These are phyloP conservation scores for Cyclargus thomasi DNA, from an alignment of 1,140 invertebrate genomes.

Conservation along the genomic window DNA sequence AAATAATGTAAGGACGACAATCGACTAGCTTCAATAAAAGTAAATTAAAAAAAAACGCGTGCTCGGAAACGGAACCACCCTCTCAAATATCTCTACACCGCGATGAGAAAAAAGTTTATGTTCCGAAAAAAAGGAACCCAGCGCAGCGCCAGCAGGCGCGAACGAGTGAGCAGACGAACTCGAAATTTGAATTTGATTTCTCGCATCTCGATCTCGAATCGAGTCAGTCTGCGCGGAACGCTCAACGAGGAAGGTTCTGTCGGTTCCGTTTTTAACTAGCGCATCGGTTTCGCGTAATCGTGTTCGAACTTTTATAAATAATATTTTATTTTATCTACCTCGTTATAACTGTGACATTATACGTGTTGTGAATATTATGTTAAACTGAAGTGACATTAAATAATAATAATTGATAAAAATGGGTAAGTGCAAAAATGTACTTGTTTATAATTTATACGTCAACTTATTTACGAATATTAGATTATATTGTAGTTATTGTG, in stretches of 20 bases:
- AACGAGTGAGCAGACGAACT: slow-evolving; percentile 16
- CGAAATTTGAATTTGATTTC: slow-evolving; percentile 15
- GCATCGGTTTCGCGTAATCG: slow-evolving; percentile 49
- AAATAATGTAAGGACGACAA: too few relatives aligned
- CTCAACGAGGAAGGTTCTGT: slow-evolving; percentile 37
- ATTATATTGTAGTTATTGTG: background rate
- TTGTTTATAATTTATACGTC: slow-evolving; percentile 4
- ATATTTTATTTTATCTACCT: slow-evolving; percentile 28
- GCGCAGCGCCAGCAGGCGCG: slow-evolving; percentile 35
- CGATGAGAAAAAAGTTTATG: slow-evolving; percentile 30
- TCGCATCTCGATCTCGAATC: slow-evolving; percentile 6
- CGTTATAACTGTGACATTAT: slow-evolving; percentile 40
- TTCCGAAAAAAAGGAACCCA: slow-evolving; percentile 31
- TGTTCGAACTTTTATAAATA: slow-evolving; percentile 28
- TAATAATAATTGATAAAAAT: slow-evolving; percentile 8
- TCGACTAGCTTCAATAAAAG: too few relatives aligned
- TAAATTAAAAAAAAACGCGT: too few relatives aligned
- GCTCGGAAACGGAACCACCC: slow-evolving; percentile 51
- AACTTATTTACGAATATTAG: background rate
- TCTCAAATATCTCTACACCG: slow-evolving; percentile 42
- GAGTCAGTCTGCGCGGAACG: slow-evolving; percentile 47
- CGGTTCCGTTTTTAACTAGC: slow-evolving; percentile 28
- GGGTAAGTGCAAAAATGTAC: slow-evolving; percentile 10
- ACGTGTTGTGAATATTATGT: slow-evolving; percentile 37
- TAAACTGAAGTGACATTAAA: background rate